Base-by-base conservation (phyloP, 1,140 invertebrate species). In the Penaeus japonicus region DNA sequence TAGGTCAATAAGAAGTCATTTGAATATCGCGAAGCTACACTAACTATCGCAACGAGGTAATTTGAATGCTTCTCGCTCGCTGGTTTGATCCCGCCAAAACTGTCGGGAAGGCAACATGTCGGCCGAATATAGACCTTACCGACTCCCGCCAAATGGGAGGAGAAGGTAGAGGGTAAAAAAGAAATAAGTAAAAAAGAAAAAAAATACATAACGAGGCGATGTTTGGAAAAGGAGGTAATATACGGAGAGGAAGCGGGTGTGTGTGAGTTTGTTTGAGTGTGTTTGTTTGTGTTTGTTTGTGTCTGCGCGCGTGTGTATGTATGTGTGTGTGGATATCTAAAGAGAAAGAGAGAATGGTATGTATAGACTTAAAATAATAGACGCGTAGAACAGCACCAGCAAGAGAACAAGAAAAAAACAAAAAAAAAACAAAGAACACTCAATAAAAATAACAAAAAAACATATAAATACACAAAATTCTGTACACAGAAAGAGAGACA, bases 231-330 rank as follows among this genome's bases (percentile, higher is more conserved):
- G 32, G 39, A 53, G 39, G 78, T 78, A 39, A 39, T 30, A 39
- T 30, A 39, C 35, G 47, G 78, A 53, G 78, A 24, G 35, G 39
- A 39, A 53, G 78, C 24, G 35, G n/a, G 78, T 39, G 35, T 80
- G 78, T 80, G 78, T 80, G 32, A 53, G 78, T 80, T 35, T 78
- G 75, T 78, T 12, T 78, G 75, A 39, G n/a, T 47, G 30, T 47
- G 10, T 79, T 39, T 80, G 78, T 55, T 24, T 81, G 15, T 57
- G 39, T 80, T 35, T 80, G 78, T 80, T 20, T 54, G 39, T 80
- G 78, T 80, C n/a, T 81, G 53, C 55, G 79, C 55, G 79, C 30
- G 39, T 81, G 47, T 27, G 39, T 81, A 22, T 80, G 35, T 54
- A 5, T 80, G 78, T 80, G 78, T 39, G 78, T 80, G 39, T 17